Percentiles rank a stretch among this genome's conserved stretches.
These are phyloP conservation scores for Conopomorpha cramerella DNA, from an alignment of 1,140 invertebrate species.

Conservation along the genomic window DNA sequence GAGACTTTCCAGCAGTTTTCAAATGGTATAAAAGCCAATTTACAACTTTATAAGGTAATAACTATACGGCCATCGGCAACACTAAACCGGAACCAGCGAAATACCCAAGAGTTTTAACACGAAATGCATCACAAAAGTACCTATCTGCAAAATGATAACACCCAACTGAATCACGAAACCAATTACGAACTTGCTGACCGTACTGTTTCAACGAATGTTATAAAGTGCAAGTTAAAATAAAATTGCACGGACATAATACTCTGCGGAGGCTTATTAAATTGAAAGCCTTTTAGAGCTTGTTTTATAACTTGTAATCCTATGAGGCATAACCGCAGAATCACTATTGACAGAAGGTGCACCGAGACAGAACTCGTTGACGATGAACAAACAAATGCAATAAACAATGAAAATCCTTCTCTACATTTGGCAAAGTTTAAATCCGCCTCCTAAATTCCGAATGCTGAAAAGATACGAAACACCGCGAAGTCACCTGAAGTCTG, in stretches of 20 bases:
- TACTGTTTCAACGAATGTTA: conserved; percentile 24
- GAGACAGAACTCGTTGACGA: neutral
- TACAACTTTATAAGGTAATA: no score
- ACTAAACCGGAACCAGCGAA: no score
- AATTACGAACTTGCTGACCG: conserved; percentile 20
- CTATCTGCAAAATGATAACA: no score
- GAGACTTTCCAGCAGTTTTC: no score
- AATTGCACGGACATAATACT: conserved; percentile 23
- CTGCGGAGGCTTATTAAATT: conserved; percentile 35
- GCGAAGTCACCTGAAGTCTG: conserved; percentile 33
- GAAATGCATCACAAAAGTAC: no score
- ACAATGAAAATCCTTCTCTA: neutral
- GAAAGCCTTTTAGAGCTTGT: conserved; percentile 19
- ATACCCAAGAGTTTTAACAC: no score
- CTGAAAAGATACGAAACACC: conserved; percentile 20
- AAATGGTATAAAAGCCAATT: no score
- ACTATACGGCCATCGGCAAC: no score
- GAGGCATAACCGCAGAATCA: conserved; percentile 20
- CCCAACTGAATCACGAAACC: no score
- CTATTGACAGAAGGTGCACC: conserved; percentile 32
- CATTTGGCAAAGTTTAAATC: conserved; percentile 30
- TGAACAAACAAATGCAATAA: neutral
- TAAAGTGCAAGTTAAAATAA: conserved; percentile 41
- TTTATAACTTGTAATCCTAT: conserved; percentile 14
- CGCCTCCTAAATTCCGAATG: conserved; percentile 29